Evolutionary conservation across 2,797 vertebrate genomes (phyloP).

Genomic region (Macropus fuliginosus): DNA sequence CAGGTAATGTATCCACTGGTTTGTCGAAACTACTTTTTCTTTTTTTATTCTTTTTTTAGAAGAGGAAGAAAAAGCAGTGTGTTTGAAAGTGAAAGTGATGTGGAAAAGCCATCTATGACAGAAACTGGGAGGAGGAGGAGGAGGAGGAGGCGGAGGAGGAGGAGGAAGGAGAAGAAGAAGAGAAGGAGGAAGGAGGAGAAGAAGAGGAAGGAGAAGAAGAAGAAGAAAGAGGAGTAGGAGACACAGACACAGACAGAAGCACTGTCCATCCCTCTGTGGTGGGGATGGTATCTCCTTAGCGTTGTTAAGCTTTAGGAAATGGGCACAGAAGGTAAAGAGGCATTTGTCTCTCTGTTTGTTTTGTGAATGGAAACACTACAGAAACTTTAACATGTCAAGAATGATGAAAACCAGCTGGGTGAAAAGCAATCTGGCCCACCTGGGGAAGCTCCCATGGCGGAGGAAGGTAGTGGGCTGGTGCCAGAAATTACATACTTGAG

Average conservation of each 20-base stretch:
- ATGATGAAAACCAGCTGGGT: neutral
- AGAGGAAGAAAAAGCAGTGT: neutral
- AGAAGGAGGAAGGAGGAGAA: neutral
- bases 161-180: fast-evolving
- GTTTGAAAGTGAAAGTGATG: neutral
- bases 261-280: neutral
- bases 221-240: too few species aligned
- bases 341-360: neutral
- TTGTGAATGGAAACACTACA: neutral
- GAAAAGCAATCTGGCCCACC: neutral
- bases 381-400: neutral
- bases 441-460: neutral
- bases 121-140: too few species aligned
- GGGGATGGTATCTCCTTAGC: neutral
- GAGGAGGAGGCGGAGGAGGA: fast-evolving
- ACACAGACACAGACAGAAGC: neutral
- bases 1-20: neutral
- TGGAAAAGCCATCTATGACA: neutral
- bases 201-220: too few species aligned
- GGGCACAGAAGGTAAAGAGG: neutral
- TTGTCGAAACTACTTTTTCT: neutral
- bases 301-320: neutral
- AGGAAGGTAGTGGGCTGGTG: neutral
- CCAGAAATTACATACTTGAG: neutral
- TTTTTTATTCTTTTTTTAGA: neutral